phyloP scores from a whole-genome alignment of 2,113 vertebrate genomes.

The Galemys pyrenaicus region DNA sequence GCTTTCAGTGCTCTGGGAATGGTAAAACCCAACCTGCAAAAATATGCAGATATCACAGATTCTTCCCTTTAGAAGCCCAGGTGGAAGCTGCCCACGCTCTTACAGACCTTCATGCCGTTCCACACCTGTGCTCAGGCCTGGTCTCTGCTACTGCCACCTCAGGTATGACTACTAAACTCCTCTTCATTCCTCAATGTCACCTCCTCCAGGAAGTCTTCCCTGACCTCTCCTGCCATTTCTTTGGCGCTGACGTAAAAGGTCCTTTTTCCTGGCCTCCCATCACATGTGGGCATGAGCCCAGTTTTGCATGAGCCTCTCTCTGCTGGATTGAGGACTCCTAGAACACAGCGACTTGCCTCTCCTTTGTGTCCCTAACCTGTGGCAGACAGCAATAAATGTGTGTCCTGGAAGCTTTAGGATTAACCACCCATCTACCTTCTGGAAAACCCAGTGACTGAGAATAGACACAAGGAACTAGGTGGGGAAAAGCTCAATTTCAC shows the following conservation, averaged over 20 bases:
- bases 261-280: not conserved
- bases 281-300: no score
- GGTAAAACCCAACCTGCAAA: not conserved
- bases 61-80: not conserved
- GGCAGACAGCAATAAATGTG: not conserved
- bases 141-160: not conserved
- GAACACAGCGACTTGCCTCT: not conserved
- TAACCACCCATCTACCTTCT: not conserved
- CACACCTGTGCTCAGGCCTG: no score
- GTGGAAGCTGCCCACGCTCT: not conserved
- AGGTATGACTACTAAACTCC: not conserved
- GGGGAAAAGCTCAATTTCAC: not conserved
- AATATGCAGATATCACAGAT: not conserved
- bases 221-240: not conserved
- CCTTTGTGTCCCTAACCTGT: not conserved
- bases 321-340: not conserved
- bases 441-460: not conserved
- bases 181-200: not conserved
- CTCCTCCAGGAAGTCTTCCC: not conserved
- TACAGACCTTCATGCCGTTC: not conserved
- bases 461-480: not conserved
- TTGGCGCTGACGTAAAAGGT: not conserved
- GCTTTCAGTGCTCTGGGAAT: not conserved
- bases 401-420: not conserved
- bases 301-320: not conserved